Percentiles rank a stretch among this genome's conserved stretches.
Conservation (phyloP, 2,113 vertebrate genomes). For the Irena cyanogastra region DNA sequence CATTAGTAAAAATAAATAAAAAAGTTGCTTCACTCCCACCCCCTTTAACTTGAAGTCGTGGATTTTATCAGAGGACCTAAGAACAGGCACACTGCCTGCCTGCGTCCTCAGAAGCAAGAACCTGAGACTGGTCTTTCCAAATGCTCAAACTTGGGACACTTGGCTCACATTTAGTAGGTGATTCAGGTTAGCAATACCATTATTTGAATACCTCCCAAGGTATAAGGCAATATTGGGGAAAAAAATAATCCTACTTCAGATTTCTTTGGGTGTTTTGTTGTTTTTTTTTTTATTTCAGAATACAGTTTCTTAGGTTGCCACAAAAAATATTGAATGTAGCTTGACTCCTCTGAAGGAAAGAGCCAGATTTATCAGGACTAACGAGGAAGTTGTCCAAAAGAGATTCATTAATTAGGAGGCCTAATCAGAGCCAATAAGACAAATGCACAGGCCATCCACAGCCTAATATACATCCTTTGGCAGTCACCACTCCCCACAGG, state of each 20-base stretch:
- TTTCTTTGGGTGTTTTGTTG: neutral
- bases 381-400: constrained; percentile 40
- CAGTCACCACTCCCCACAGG: constrained; percentile 11
- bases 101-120: neutral
- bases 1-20: constrained; percentile 7
- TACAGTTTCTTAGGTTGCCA: neutral
- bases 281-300: neutral
- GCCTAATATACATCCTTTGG: constrained; percentile 31
- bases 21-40: neutral
- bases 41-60: neutral
- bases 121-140: neutral
- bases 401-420: constrained; percentile 30
- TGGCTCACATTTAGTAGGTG: neutral
- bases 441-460: neutral
- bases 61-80: neutral
- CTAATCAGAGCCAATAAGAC: constrained; percentile 44
- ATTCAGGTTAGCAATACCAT: neutral
- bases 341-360: neutral
- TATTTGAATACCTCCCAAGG: neutral
- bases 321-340: neutral
- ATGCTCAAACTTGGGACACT: neutral
- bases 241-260: neutral
- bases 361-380: constrained; percentile 13
- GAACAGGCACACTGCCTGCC: neutral
- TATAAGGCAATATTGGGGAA: neutral